Evolutionary conservation across 1,140 invertebrate genomes (phyloP), one percentile per base, ranked within the genome.

Genomic region (Lepidurus couesii): DNA sequence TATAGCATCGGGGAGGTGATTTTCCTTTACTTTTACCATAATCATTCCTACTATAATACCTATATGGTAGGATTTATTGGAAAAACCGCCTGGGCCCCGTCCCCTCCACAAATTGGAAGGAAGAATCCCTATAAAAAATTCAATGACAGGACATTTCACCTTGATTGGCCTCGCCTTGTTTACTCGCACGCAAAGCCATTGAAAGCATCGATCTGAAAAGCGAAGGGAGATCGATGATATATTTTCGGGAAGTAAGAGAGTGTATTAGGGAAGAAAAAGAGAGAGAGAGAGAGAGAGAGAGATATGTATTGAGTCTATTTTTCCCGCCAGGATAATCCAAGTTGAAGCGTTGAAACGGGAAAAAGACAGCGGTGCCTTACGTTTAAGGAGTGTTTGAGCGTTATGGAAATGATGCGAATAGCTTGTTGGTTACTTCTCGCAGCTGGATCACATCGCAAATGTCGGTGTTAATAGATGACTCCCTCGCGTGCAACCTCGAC

Each of bases 381-480:
- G 21, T n/a, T 65, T 65, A 65, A 65, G 53, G 53, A 65, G 53
- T 65, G 53, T 65, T 65, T 13, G 53, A 65, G 53, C 53, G 53
- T 65, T 65, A 65, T 65, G 53, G 53, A 65, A 65, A 65, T 65
- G 16, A 65, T 21, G 53, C 53, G 16, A 65, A 16, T 34, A 11
- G 53, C 53, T 21, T 65, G 53, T 65, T 65, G 53, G 53, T 65
- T 65, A 65, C 53, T 65, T 65, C 53, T 65, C 53, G 53, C 53
- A 65, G 53, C 53, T 65, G 53, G 53, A 65, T 13, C 53, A 65
- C 53, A 65, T 65, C 21, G 53, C 53, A 65, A 65, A 65, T 65
- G 53, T 65, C 53, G 53, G 53, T 65, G 53, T 65, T 65, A 65
- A 65, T 65, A 65, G 53, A 65, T 65, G 16, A 65, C 53, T 65